Percentiles rank a stretch among this genome's conserved stretches.
Evolutionary conservation across 1,140 invertebrate species (phyloP).

Genomic region (Lepidurus arcticus): DNA sequence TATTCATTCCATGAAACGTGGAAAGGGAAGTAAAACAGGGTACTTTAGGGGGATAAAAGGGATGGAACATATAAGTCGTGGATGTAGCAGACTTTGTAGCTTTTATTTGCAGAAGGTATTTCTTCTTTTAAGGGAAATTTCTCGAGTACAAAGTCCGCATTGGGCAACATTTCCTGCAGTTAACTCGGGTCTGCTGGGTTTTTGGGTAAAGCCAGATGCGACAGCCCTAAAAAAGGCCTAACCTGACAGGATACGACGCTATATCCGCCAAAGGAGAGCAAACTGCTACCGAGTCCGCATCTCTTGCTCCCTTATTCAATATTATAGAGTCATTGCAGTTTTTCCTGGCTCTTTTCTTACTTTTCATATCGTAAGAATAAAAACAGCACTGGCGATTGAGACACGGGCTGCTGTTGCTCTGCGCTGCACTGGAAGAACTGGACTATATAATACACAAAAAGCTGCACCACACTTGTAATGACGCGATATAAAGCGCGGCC

Average conservation of each 20-base stretch:
- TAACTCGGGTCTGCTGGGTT: background rate
- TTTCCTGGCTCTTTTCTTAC: background rate
- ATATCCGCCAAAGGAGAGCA: background rate
- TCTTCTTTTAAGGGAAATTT: background rate
- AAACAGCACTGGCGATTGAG: background rate
- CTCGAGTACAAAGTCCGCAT: background rate
- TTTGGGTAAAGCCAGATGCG: background rate
- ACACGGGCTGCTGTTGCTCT: background rate
- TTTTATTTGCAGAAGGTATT: background rate
- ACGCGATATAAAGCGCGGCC: background rate
- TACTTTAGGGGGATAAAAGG: background rate
- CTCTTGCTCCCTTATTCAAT: background rate
- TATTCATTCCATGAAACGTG: too few relatives aligned
- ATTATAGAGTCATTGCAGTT: constrained; percentile 1
- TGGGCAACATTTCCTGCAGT: constrained; percentile 8
- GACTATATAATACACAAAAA: background rate
- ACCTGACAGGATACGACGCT: constrained; percentile 13
- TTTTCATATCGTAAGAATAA: constrained; percentile 16
- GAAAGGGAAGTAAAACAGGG: background rate
- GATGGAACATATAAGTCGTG: background rate
- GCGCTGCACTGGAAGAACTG: background rate
- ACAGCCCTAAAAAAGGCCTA: constrained; percentile 15
- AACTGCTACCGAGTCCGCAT: background rate
- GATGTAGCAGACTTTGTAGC: background rate
- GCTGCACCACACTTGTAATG: constrained; percentile 14